Conservation (phyloP, 2,113 vertebrate genomes). For the Serinus canaria region DNA sequence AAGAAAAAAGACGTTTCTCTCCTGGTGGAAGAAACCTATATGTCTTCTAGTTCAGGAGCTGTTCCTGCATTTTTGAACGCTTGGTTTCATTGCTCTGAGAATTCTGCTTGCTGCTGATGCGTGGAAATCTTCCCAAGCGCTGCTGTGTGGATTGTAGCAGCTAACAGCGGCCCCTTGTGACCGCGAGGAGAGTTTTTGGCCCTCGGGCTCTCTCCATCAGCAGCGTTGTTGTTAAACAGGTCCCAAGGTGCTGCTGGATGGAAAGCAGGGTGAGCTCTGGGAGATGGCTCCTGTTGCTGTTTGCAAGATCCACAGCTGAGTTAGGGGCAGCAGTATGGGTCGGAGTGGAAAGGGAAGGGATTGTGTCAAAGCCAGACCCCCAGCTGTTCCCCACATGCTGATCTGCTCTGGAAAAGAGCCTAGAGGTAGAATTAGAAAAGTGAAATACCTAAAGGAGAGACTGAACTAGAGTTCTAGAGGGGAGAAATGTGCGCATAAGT, state of each 20-base stretch:
- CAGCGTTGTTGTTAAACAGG: not conserved
- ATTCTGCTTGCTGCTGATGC: not conserved
- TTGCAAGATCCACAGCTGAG: not conserved
- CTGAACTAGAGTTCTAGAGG: not conserved
- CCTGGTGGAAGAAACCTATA: not conserved
- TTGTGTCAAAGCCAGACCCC: not conserved
- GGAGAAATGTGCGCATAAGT: not conserved
- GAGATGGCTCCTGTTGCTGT: not conserved
- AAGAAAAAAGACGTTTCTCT: not conserved
- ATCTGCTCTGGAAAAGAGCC: not conserved
- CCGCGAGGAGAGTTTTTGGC: rapidly evolving
- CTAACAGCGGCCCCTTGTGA: not conserved
- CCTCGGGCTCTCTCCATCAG: rapidly evolving
- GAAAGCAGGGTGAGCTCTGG: not conserved
- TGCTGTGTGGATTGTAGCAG: rapidly evolving
- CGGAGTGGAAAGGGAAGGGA: not conserved
- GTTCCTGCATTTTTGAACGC: not conserved
- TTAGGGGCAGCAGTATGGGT: not conserved
- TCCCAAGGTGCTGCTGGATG: not conserved
- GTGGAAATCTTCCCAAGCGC: not conserved
- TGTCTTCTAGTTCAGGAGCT: not conserved
- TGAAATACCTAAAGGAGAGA: not conserved
- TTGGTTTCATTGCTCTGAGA: not conserved
- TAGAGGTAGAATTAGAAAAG: not conserved
- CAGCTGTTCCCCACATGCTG: rapidly evolving